These are phyloP conservation scores for Balanococcus diminutus DNA, from an alignment of 2,888 invertebrate species.

Conservation along the genomic window DNA sequence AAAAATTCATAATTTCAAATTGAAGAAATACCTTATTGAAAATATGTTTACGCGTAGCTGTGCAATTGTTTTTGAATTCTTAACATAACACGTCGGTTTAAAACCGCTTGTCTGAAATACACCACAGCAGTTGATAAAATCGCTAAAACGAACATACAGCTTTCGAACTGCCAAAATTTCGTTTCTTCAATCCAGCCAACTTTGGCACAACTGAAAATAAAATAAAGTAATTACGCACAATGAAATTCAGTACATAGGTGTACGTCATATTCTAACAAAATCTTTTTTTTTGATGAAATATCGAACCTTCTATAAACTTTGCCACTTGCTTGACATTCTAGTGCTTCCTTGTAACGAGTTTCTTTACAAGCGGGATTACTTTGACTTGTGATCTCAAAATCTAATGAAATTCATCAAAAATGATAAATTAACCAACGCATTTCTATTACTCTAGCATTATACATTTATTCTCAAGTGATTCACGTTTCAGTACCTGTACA, in stretches of 20 bases:
- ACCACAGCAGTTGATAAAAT: conserved; percentile 73
- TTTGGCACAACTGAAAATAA: conserved; percentile 76
- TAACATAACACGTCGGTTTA: conserved; percentile 72
- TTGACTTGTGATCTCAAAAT: conserved; percentile 81
- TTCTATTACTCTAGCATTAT: no score
- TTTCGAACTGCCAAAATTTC: conserved; percentile 82
- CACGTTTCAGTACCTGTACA: conserved; percentile 70
- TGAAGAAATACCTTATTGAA: conserved; percentile 56
- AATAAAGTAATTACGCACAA: conserved; percentile 49
- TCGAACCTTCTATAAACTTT: conserved; percentile 76
- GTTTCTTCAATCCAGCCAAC: conserved; percentile 84
- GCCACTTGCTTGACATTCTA: conserved; percentile 77
- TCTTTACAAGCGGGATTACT: conserved; percentile 82
- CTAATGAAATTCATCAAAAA: conserved; percentile 62
- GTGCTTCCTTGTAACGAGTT: conserved; percentile 81
- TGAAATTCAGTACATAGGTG: no score
- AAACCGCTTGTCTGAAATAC: conserved; percentile 69
- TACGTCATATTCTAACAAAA: no score
- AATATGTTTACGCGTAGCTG: conserved; percentile 63
- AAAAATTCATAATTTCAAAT: not conserved
- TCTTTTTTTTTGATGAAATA: conserved; percentile 11
- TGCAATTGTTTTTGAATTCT: conserved; percentile 75
- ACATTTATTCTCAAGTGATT: no score
- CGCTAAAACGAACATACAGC: conserved; percentile 71
- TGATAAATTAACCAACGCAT: not conserved